Percentiles rank a stretch among this genome's conserved stretches.
Conservation (phyloP, 2,797 vertebrate genomes). For the Simalia tracyae region DNA sequence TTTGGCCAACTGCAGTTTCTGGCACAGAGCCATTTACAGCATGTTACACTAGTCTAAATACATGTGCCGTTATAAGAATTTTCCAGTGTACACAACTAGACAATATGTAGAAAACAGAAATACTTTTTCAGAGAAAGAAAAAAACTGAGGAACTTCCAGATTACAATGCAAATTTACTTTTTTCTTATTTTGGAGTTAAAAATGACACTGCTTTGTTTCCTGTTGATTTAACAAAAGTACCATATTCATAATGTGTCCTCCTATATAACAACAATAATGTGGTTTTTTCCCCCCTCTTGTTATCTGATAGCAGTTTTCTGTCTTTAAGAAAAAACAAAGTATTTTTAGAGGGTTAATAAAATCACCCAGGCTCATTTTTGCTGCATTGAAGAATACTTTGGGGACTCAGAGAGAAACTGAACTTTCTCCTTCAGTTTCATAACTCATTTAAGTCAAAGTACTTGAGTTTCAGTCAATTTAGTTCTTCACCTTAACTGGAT, state of each 20-base stretch:
- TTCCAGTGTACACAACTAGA: neutral
- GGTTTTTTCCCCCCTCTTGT: neutral
- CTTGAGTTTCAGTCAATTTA: conserved; percentile 19
- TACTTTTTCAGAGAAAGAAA: neutral
- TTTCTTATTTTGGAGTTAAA: neutral
- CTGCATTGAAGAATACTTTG: neutral
- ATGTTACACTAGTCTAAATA: neutral
- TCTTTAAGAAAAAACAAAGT: neutral
- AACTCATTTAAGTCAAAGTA: conserved; percentile 35
- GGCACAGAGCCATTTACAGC: neutral
- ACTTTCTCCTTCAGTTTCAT: conserved; percentile 15
- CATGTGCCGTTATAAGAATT: neutral
- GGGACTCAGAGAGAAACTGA: neutral
- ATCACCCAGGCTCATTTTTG: neutral
- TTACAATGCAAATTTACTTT: neutral
- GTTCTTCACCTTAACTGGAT: conserved; percentile 22
- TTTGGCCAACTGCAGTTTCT: neutral
- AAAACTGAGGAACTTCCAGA: neutral
- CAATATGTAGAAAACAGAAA: neutral
- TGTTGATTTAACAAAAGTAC: neutral
- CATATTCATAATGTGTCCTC: neutral
- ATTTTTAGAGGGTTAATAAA: neutral
- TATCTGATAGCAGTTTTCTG: neutral
- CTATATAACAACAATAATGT: neutral
- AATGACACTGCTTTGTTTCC: neutral